A percentile compares a stretch with the other conserved stretches of the same genome.
Evolutionary conservation across 2,113 vertebrate genomes (phyloP).

Genomic region (Ictalurus furcatus): DNA sequence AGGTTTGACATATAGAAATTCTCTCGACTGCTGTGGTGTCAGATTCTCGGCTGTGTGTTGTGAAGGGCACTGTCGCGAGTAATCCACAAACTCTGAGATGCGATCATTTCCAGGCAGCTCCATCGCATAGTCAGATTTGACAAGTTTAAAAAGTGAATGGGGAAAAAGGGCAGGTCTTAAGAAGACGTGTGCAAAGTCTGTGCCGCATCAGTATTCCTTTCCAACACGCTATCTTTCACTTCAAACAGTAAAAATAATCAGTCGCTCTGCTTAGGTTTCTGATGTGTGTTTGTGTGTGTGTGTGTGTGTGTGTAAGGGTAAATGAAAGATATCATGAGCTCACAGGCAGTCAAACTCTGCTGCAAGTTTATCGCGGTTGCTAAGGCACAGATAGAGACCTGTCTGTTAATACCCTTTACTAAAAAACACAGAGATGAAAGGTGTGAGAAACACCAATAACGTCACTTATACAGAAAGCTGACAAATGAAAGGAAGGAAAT

Average conservation of each 20-base stretch:
- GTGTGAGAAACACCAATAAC: not conserved
- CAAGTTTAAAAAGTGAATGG: conserved; percentile 44
- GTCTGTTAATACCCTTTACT: not conserved
- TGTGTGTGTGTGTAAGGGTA: not conserved
- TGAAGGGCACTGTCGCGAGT: conserved; percentile 40
- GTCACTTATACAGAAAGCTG: not conserved
- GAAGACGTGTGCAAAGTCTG: conserved; percentile 21
- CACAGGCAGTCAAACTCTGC: conserved; percentile 50
- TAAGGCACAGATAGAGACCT: not conserved
- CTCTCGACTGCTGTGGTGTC: conserved; percentile 44
- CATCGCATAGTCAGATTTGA: conserved; percentile 35
- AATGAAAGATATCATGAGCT: conserved; percentile 57
- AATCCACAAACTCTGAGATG: conserved; percentile 52
- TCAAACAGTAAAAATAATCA: conserved; percentile 67
- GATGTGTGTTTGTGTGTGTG: not conserved
- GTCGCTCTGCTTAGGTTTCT: conserved; percentile 31
- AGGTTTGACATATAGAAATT: conserved; percentile 52
- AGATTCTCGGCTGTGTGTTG: conserved; percentile 19
- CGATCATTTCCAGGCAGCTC: conserved; percentile 40
- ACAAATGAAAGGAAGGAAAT: not conserved
- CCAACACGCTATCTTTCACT: conserved; percentile 59
- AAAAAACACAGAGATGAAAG: not conserved
- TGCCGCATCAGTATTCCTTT: conserved; percentile 61
- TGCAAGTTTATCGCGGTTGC: not conserved
- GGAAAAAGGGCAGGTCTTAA: conserved; percentile 17